These are phyloP conservation scores for Stenotaenia linearis DNA, from an alignment of 2,888 invertebrate species.

Conservation along the genomic window DNA sequence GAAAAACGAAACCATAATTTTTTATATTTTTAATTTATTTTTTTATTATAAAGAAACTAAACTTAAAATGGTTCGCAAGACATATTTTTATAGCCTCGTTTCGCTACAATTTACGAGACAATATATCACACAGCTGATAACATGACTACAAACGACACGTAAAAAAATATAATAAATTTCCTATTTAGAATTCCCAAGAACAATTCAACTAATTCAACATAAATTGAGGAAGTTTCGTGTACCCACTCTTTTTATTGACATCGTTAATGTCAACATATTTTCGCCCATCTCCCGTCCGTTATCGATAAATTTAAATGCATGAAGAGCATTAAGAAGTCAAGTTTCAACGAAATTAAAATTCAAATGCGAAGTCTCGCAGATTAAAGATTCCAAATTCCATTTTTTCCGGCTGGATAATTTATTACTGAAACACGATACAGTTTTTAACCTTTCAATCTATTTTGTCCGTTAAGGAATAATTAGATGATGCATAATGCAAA, in stretches of 20 bases:
- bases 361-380: not conserved
- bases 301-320: slow-evolving; percentile 3
- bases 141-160: no score
- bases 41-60: not conserved
- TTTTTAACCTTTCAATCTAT: not conserved
- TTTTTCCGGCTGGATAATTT: not conserved
- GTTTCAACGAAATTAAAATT: not conserved
- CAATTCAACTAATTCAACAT: no score
- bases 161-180: no score
- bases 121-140: no score
- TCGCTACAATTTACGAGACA: no score
- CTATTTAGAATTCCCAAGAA: no score
- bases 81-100: no score
- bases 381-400: not conserved
- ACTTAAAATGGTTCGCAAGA: no score
- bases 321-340: not conserved
- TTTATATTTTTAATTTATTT: not conserved
- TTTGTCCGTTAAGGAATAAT: not conserved
- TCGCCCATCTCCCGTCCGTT: not conserved
- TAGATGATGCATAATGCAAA: not conserved
- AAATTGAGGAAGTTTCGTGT: no score
- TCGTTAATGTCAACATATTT: not conserved
- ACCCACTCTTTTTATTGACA: not conserved
- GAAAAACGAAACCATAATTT: not conserved
- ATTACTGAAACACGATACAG: not conserved